Evolutionary conservation across 1,140 invertebrate genomes (phyloP).

Genomic region (Mylabris phalerata): DNA sequence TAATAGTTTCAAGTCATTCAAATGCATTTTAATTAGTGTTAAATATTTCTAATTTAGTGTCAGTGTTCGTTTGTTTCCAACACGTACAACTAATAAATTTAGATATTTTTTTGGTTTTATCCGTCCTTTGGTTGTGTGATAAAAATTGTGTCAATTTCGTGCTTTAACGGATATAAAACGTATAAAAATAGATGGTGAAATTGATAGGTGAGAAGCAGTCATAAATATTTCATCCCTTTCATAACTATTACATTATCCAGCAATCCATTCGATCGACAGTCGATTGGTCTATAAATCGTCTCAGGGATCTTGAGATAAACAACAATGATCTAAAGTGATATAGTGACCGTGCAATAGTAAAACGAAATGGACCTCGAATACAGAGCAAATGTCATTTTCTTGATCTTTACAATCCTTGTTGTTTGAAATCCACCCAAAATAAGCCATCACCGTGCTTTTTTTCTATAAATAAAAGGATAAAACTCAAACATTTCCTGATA

Average conservation of each 20-base stretch:
- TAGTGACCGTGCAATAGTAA: constrained; percentile 13
- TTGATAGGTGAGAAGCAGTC: constrained; percentile 6
- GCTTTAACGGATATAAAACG: too few species aligned
- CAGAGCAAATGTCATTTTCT: constrained; percentile 11
- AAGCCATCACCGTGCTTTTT: too few species aligned
- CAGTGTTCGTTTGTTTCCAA: too few species aligned
- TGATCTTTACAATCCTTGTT: constrained; percentile 6
- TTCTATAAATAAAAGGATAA: too few species aligned
- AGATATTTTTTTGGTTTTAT: too few species aligned
- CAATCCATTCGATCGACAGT: constrained; percentile 10
- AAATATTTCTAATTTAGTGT: background rate
- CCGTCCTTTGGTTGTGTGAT: too few species aligned
- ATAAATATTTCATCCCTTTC: constrained; percentile 9
- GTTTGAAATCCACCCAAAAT: too few species aligned
- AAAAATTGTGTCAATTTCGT: too few species aligned
- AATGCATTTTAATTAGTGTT: constrained; percentile 12
- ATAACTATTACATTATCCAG: constrained; percentile 9
- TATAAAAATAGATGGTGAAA: background rate
- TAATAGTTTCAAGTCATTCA: constrained; percentile 3
- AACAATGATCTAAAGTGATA: constrained; percentile 21
- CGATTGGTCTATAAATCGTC: constrained; percentile 18
- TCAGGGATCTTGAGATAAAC: constrained; percentile 14
- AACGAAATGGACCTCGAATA: constrained; percentile 3
- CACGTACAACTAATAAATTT: too few species aligned
- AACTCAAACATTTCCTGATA: too few species aligned